Base-by-base conservation (phyloP, 2,113 vertebrate genomes). In the Corvus hawaiiensis region DNA sequence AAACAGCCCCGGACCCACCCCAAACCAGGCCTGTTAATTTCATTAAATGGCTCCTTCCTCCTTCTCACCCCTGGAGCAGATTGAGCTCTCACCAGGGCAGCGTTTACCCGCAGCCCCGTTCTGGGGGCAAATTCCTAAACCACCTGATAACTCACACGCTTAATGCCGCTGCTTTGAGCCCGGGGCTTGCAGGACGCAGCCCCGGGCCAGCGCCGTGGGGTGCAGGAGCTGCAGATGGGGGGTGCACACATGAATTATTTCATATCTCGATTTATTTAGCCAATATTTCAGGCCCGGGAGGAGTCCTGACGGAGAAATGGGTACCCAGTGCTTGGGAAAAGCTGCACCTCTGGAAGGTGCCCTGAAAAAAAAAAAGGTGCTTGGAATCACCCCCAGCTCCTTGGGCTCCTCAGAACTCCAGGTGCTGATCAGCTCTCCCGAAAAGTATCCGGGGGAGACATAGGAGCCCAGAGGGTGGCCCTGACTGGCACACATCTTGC, bases 81-180 rank as follows among this genome's bases (percentile, higher is more conserved):
- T 49, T 71, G 64, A 59, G 33, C 30, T 12, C 79, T 80, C 51
- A 5, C 23, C 91, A 51, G 37, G 2, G 43, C 21, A 3, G 61
- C 21, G 5, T 56, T 90, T 88, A 49, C 43, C 59, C 11, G 52
- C 27, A 77, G 72, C 30, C 23, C 24, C 43, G 1, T 51, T 79
- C 39, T 3, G 6, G 58, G 75, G 63, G 66, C 49, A 49, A 83
- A 93, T 90, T 94, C 92, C 92, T 88, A 15, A 84, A 91, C 91
- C 92, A 84, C 92, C 92, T 63, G 87, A 89, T 67, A 81, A 96
- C 27, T 88, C 21, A 2, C 0, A 43, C 64, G n/a, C 63, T 93
- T 76, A 76, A 56, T 0, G 35, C 13, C 1, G 15, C 84, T 2
- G 22, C 24, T 76, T 41, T 39, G 37, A 43, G 56, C 55, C 33